Evolutionary conservation across 2,888 invertebrate genomes (phyloP).

Genomic region (Andrena flavipes): DNA sequence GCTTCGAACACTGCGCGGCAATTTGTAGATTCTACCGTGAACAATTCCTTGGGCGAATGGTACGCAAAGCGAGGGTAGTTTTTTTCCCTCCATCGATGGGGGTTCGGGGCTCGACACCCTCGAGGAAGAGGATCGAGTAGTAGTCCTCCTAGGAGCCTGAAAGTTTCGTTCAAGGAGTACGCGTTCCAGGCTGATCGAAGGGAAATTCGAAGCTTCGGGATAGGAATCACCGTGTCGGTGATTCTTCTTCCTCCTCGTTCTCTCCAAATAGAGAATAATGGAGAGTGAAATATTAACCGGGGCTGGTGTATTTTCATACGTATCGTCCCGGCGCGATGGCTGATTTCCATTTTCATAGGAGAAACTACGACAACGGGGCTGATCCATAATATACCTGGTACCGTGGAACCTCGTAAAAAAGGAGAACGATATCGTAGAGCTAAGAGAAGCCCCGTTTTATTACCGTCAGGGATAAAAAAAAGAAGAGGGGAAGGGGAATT

Average conservation of each 20-base stretch:
- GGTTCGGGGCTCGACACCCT: neutral
- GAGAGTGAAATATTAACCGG: slow-evolving; percentile 58
- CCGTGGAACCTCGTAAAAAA: slow-evolving; percentile 30
- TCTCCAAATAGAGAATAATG: slow-evolving; percentile 54
- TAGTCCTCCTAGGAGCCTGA: neutral
- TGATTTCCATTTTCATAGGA: slow-evolving; percentile 60
- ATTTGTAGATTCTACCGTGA: neutral
- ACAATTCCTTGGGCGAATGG: slow-evolving; percentile 5
- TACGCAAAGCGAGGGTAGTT: neutral
- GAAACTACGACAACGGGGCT: slow-evolving; percentile 48
- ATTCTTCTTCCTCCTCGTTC: slow-evolving; percentile 37
- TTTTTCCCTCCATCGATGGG: neutral
- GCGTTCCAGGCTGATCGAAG: slow-evolving; percentile 28
- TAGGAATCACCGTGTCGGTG: slow-evolving; percentile 28
- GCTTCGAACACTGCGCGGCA: neutral
- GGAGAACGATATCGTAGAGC: slow-evolving; percentile 35
- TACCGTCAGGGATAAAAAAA: slow-evolving; percentile 3
- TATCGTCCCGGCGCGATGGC: slow-evolving; percentile 33
- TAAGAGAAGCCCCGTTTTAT: slow-evolving; percentile 47
- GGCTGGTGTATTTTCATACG: slow-evolving; percentile 46
- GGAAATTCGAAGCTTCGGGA: slow-evolving; percentile 28
- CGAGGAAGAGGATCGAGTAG: neutral
- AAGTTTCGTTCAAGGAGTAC: slow-evolving; percentile 20
- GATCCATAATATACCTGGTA: slow-evolving; percentile 48
- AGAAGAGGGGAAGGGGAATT: neutral